These are phyloP conservation scores for Aphelenchoides fujianensis DNA, from an alignment of 1,140 invertebrate species.

Conservation along the genomic window DNA sequence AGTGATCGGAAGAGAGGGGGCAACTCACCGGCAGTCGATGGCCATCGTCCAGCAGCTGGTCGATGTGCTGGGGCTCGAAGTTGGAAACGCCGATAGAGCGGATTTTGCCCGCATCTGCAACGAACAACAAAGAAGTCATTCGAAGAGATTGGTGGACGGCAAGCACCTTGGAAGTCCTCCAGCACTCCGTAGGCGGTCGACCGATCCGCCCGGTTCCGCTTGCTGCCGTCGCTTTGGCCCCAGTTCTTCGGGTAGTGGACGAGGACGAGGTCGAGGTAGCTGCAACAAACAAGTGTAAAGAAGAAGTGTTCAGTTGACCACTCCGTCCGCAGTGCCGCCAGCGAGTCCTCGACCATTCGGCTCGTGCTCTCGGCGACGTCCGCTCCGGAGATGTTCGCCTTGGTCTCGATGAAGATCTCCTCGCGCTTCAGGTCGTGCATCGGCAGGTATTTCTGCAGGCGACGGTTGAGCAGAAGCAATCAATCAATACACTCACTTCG, in stretches of 20 bases:
- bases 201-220: constrained; percentile 34
- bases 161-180: constrained; percentile 32
- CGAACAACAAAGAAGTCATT: not conserved
- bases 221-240: constrained; percentile 22
- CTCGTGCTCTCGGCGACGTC: constrained; percentile 6
- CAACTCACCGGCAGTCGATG: constrained; percentile 70
- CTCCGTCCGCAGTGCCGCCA: constrained; percentile 25
- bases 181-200: constrained; percentile 23
- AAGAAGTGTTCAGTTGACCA: constrained; percentile 13
- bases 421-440: constrained; percentile 23
- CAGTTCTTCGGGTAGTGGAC: constrained; percentile 45
- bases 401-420: constrained; percentile 29
- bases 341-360: constrained; percentile 23
- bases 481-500: constrained; percentile 25
- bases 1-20: no score
- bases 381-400: not conserved
- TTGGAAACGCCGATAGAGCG: constrained; percentile 80
- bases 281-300: constrained; percentile 20
- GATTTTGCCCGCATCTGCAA: constrained; percentile 63
- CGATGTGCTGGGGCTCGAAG: constrained; percentile 73
- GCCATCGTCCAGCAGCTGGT: constrained; percentile 69
- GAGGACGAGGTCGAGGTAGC: constrained; percentile 43
- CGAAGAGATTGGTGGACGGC: no score
- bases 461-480: constrained; percentile 10
- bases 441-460: constrained; percentile 25